phyloP scores from a whole-genome alignment of 2,113 vertebrate genomes.

The Poecile atricapillus region DNA sequence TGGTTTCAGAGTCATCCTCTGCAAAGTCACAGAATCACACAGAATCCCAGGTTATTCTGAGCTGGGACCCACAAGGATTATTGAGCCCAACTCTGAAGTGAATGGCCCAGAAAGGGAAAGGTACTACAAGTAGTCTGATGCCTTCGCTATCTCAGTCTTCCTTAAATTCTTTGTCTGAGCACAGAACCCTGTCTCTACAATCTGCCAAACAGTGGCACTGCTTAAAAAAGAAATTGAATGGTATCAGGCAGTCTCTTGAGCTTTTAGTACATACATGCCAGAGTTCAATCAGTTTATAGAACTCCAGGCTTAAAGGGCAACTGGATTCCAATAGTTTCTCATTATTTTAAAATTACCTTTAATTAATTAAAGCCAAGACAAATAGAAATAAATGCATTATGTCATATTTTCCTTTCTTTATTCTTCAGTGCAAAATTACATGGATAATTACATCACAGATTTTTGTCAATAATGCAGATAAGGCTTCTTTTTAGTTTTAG shows the following conservation, averaged over 20 bases:
- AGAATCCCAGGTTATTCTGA: neutral
- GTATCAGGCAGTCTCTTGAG: neutral
- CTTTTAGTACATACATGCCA: neutral
- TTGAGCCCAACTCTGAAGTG: neutral
- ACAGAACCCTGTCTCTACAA: neutral
- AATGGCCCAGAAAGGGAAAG: neutral
- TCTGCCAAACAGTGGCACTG: neutral
- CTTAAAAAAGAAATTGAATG: neutral
- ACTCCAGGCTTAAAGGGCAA: neutral
- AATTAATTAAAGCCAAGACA: neutral
- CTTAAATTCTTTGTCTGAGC: neutral
- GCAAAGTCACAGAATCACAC: neutral
- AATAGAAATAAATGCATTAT: neutral
- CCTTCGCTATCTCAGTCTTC: neutral
- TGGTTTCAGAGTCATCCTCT: neutral
- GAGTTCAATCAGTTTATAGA: neutral
- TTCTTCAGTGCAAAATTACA: neutral
- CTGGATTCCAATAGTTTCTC: neutral
- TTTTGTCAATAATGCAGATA: neutral
- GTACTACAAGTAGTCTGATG: fast-evolving
- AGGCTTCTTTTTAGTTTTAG: neutral
- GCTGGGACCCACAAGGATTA: neutral
- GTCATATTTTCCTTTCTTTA: neutral
- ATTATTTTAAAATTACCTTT: neutral
- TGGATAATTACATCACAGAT: neutral